These are phyloP conservation scores for Nemotelus nigrinus DNA, from an alignment of 2,888 invertebrate genomes.

Conservation along the genomic window DNA sequence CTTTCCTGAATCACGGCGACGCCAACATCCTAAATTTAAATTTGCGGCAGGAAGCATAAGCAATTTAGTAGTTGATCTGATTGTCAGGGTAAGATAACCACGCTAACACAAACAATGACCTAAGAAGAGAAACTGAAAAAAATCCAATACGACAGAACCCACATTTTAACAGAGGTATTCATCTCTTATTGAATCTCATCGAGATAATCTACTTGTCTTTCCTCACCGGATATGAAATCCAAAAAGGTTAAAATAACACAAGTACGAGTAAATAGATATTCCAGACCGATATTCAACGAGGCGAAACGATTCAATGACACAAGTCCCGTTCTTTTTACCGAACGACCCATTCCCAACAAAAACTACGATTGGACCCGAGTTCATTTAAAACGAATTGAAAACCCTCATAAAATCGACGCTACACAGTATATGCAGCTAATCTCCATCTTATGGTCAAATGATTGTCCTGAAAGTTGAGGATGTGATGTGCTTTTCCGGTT, in stretches of 20 bases:
- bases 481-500: conserved; percentile 33
- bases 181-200: no score
- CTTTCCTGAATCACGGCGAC: no score
- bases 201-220: background rate
- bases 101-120: no score
- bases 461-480: conserved; percentile 31
- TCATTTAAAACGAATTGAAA: conserved; percentile 43
- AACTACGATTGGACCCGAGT: background rate
- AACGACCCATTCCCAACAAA: background rate
- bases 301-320: conserved; percentile 28
- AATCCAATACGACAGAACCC: no score
- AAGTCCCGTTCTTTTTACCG: conserved; percentile 6
- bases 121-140: no score
- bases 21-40: no score
- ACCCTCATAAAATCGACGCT: conserved; percentile 31
- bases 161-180: no score
- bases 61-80: no score
- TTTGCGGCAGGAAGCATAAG: no score
- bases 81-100: no score
- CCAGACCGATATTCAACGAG: background rate
- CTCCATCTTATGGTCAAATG: conserved; percentile 39
- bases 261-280: background rate
- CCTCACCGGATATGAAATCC: background rate
- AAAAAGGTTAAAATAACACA: conserved; percentile 1
- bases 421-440: conserved; percentile 18